Evolutionary conservation across 2,888 invertebrate species (phyloP), one percentile per base, ranked within the genome.

Genomic region (Parnassius smintheus): DNA sequence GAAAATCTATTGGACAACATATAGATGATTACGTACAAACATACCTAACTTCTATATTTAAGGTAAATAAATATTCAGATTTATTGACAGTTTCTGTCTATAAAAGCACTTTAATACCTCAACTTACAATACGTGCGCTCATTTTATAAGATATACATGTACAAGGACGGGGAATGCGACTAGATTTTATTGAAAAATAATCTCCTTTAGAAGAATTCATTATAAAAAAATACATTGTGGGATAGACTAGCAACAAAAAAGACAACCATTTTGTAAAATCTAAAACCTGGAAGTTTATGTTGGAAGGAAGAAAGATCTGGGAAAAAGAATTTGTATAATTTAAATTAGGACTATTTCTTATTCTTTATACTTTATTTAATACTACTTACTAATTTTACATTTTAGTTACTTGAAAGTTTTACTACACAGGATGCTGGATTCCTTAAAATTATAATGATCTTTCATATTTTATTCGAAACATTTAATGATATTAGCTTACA

Each of bases 41-140:
- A 69, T 67, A 66, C 66, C 65, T 67, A 66, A 65, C 57, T 48
- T 41, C 64, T 64, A 65, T 65, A 45, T 61, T 64, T 44, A 70
- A 66, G 72, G 76, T 75, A 71, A 72, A 74, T 74, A 67, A 72
- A 59, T 70, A 71, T 69, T 66, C 61, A 66, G 65, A 70, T 84
- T 87, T 88, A 83, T 79, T 70, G 88, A 90, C 89, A 89, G 86
- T 65, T 72, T 81, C 86, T 88, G 89, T 89, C 90, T 75, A 72
- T 73, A 73, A 87, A 88, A 90, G 88, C 90, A 87, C 88, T 88
- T 88, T 65, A 75, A 77, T 75, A 77, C 69, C 73, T 75, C 75
- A 69, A 71, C 70, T 69, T 74, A 75, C 72, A 73, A 65, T 68
- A 73, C 68, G 75, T 75, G 76, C 76, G 71, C 69, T 72, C 71